Evolutionary conservation across 1,140 invertebrate genomes (phyloP).

Genomic region (Tyrophagus putrescentiae): DNA sequence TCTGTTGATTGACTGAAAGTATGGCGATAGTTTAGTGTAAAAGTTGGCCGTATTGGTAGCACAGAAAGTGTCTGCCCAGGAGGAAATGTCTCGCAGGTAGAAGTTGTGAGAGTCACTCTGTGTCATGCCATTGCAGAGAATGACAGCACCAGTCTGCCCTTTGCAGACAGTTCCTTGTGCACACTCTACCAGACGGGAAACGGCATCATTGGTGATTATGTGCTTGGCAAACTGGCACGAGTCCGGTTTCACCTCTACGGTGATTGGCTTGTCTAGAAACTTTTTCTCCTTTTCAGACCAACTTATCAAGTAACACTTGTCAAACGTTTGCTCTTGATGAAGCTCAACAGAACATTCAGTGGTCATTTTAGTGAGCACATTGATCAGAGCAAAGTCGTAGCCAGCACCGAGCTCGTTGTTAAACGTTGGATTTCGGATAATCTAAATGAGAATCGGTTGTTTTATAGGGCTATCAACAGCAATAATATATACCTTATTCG

Average conservation of each 20-base stretch:
- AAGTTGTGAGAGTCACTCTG: neutral
- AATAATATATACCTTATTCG: neutral
- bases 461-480: neutral
- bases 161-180: neutral
- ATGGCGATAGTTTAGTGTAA: neutral
- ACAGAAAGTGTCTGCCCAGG: neutral
- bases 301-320: neutral
- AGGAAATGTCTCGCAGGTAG: slow-evolving; percentile 1
- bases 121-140: neutral
- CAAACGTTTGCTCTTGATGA: neutral
- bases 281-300: neutral
- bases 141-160: neutral
- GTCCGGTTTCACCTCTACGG: neutral
- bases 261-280: neutral
- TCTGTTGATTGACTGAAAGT: neutral
- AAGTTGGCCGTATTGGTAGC: neutral
- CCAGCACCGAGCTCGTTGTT: slow-evolving; percentile 3
- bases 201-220: too few relatives aligned
- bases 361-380: neutral
- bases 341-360: neutral
- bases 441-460: too few relatives aligned
- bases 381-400: slow-evolving; percentile 4
- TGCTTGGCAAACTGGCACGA: slow-evolving; percentile 1
- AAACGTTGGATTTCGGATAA: neutral
- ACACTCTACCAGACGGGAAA: neutral